Percentiles rank a stretch among this genome's conserved stretches.
These are phyloP conservation scores for Crepidodera aurea DNA, from an alignment of 2,888 invertebrate species.

Conservation along the genomic window DNA sequence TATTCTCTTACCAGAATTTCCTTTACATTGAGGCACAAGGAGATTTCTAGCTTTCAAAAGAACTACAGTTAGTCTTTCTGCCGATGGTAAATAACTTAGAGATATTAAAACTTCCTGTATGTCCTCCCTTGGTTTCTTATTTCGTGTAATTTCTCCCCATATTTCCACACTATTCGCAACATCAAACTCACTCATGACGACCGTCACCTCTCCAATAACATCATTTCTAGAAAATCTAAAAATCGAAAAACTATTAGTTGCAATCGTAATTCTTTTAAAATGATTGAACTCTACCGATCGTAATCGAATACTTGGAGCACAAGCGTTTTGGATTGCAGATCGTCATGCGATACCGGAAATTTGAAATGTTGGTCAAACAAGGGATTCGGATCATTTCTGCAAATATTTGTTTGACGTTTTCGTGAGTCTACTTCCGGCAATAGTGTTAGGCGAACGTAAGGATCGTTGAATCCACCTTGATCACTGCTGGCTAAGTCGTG, in stretches of 20 bases:
- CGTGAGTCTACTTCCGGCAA: conserved; percentile 86
- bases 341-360: conserved; percentile 90
- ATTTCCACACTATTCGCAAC: conserved; percentile 80
- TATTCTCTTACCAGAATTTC: conserved; percentile 66
- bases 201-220: conserved; percentile 77
- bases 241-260: not conserved
- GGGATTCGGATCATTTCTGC: conserved; percentile 84
- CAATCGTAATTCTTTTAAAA: not conserved
- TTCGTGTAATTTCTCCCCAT: conserved; percentile 87
- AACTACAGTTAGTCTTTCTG: conserved; percentile 68
- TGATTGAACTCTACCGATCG: conserved; percentile 61
- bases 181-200: conserved; percentile 80
- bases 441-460: conserved; percentile 82
- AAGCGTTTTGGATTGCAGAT: conserved; percentile 80
- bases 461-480: conserved; percentile 88
- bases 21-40: conserved; percentile 74
- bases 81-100: conserved; percentile 83
- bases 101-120: conserved; percentile 84
- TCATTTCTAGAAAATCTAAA: conserved; percentile 81
- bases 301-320: conserved; percentile 76
- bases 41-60: conserved; percentile 83
- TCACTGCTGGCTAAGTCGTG: conserved; percentile 85
- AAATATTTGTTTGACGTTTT: conserved; percentile 85
- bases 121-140: conserved; percentile 83
- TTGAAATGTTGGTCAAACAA: conserved; percentile 93